Base-by-base conservation (phyloP, 2,113 vertebrate species). In the Atrichornis clamosus region DNA sequence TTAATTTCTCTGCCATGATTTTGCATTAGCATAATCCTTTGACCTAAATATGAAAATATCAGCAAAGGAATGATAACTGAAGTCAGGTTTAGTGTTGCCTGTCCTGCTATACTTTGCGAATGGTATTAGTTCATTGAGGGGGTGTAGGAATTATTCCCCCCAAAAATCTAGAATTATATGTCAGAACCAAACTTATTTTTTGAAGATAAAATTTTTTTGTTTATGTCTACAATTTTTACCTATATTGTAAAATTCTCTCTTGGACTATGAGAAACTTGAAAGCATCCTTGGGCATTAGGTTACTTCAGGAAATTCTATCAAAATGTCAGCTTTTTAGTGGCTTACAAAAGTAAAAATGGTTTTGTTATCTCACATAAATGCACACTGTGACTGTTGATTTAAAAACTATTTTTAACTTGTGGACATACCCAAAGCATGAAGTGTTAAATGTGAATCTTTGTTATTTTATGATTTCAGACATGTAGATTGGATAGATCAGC, bases 1-100 rank as follows among this genome's bases (percentile, higher is more conserved):
- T 73, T 76, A 62, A 60, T 73, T 91, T 82, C 10, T 77, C 27
- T 93, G 39, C 30, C 11, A 6, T 74, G 46, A 35, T 74, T 90
- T 89, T 78, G n/a, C 17, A 75, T 78, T 74, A 60, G 44, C 35
- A 28, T 86, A 93, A 72, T 91, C 12, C 58, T 90, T 93, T 91
- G 52, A 75, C 56, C 58, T 89, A 87, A 79, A 67, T 64, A 52
- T 33, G 41, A 53, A 84, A 84, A 69, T 73, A 83, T 33, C 24
- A 44, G 17, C 5, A 32, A 73, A 76, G 10, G 7, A 65, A 76
- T 3, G 6, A 81, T 78, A 95, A n/a, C 28, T 52, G 42, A 87
- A 91, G 52, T 53, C 19, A 20, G 9, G 3, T 84, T 87, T 84
- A 32, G 60, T 42, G 35, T 28, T 49, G 12, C 52, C 46, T 82